A percentile compares a stretch with the other conserved stretches of the same genome.
Evolutionary conservation across 2,113 vertebrate species (phyloP).

Genomic region (Odocoileus hemionus): DNA sequence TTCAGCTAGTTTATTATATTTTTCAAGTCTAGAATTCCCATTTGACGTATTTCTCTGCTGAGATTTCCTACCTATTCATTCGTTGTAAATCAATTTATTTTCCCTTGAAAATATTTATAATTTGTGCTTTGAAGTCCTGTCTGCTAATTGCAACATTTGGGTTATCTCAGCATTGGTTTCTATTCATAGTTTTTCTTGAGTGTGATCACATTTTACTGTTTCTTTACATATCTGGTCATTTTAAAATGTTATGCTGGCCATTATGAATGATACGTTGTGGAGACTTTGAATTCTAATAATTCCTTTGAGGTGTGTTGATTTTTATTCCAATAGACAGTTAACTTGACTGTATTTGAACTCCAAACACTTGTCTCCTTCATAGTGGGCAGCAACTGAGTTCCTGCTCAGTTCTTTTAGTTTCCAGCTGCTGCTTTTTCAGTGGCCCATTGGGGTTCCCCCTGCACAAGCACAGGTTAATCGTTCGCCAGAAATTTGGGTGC

Average conservation of each 20-base stretch:
- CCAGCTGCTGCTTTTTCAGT: neutral
- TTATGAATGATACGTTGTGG: neutral
- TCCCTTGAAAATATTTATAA: conserved; percentile 1
- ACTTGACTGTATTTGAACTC: neutral
- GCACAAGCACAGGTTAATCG: neutral
- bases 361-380: neutral
- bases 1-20: neutral
- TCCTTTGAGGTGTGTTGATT: neutral
- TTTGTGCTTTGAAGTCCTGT: conserved; percentile 4
- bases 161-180: neutral
- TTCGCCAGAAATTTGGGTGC: neutral
- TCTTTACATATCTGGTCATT: neutral
- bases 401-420: neutral
- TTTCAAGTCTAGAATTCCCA: conserved; percentile 8
- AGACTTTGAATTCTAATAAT: neutral
- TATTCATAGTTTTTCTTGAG: neutral
- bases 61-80: neutral
- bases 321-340: neutral
- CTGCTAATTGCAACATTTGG: neutral
- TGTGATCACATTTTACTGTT: neutral
- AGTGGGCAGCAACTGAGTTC: neutral
- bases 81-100: neutral
- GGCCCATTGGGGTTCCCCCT: neutral
- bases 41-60: neutral
- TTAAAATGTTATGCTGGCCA: neutral